Evolutionary conservation across 2,888 invertebrate species (phyloP).

Genomic region (Drosophila prostipennis): DNA sequence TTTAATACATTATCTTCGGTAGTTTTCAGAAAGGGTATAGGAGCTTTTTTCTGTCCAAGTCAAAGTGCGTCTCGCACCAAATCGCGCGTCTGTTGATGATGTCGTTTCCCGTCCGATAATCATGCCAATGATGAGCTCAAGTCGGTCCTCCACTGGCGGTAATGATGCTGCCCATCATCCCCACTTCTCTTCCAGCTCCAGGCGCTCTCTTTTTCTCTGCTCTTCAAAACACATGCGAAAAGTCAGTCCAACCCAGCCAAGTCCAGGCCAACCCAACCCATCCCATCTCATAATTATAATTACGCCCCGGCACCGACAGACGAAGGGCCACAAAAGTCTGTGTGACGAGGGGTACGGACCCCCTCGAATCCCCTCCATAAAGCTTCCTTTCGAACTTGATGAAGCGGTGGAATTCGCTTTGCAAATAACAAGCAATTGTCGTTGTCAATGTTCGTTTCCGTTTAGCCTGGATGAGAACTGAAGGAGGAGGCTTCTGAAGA

Average conservation of each 20-base stretch:
- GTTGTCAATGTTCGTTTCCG: conserved; percentile 82
- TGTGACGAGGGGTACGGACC: conserved; percentile 15
- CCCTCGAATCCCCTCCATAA: conserved; percentile 13
- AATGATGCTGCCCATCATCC: conserved; percentile 61
- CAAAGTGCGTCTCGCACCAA: conserved; percentile 79
- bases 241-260: conserved; percentile 3
- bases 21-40: conserved; percentile 16
- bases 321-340: conserved; percentile 21
- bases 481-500: conserved; percentile 14
- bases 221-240: conserved; percentile 10
- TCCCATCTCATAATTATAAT: conserved; percentile 74
- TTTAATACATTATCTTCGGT: neutral
- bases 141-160: conserved; percentile 62
- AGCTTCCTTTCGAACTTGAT: conserved; percentile 49
- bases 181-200: conserved; percentile 1
- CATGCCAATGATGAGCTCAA: conserved; percentile 74
- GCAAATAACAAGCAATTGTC: conserved; percentile 82
- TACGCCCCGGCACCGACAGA: conserved; percentile 50
- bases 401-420: conserved; percentile 74
- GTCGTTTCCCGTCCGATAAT: conserved; percentile 69
- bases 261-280: conserved; percentile 14
- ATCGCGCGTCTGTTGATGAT: conserved; percentile 68
- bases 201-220: conserved; percentile 20
- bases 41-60: conserved; percentile 66
- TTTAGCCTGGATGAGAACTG: conserved; percentile 50